These are phyloP conservation scores for Fratercula arctica DNA, from an alignment of 2,797 vertebrate species.

Conservation along the genomic window DNA sequence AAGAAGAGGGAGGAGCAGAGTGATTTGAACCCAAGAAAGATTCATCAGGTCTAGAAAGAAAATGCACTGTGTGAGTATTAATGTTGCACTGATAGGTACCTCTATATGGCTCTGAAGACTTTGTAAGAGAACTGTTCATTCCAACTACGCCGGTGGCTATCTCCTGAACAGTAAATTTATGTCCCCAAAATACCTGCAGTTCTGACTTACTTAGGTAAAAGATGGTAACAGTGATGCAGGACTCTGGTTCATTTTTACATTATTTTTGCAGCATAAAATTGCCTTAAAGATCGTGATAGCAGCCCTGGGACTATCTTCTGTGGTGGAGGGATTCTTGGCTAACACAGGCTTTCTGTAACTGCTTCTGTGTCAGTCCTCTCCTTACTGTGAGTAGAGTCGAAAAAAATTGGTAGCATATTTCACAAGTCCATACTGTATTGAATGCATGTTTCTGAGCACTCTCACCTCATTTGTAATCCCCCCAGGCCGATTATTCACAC, in stretches of 20 bases:
- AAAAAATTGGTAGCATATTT: neutral
- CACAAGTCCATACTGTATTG: neutral
- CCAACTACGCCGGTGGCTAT: fast-evolving
- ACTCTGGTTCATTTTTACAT: neutral
- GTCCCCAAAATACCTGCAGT: neutral
- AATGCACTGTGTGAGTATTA: neutral
- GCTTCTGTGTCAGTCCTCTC: neutral
- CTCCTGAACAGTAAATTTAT: neutral
- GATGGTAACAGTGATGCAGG: neutral
- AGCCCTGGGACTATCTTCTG: neutral
- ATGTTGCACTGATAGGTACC: neutral
- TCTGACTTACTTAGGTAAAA: neutral
- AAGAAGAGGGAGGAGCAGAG: neutral
- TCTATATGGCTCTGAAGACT: neutral
- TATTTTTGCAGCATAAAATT: neutral
- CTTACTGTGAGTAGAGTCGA: neutral
- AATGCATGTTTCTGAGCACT: neutral
- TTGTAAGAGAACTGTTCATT: neutral
- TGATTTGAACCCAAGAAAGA: neutral
- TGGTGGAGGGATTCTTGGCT: neutral
- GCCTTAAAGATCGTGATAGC: neutral
- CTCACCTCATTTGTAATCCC: neutral
- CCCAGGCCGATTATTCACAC: neutral
- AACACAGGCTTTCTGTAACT: neutral
- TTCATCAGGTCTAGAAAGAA: neutral